Base-by-base conservation (phyloP, 1,140 invertebrate genomes). In the Bradynema listronoti region DNA sequence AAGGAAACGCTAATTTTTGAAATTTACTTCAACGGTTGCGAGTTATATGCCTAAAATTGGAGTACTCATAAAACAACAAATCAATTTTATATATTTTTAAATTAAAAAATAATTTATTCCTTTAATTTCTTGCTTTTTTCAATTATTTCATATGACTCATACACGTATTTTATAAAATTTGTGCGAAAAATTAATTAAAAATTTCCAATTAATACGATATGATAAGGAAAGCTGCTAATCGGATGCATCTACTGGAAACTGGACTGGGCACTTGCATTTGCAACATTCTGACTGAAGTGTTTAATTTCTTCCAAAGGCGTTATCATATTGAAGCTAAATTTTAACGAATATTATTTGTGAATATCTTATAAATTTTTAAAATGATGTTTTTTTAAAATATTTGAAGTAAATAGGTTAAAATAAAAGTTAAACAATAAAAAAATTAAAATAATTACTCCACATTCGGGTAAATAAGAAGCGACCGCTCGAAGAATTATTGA, bases 271-370 rank as follows among this genome's bases (percentile, higher is more conserved):
- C 46, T 47, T 29, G 66, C 61, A 2, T 36, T 46, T n/a, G 60
- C 50, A 27, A 69, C 46, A 6, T 71, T 56, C 30, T 72, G 68
- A 30, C 63, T 77, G 51, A 75, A 75, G 4, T 71, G 67, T 32
- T 76, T 77, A 33, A 76, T 76, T 63, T 71, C 68, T 41, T 76
- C 73, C 43, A 76, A 42, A 32, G 73, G 73, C 0, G 73, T 76
- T 50, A 76, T 78, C 73, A 76, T 76, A 61, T 76, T 76, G 70
- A 76, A 76, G 4, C 75, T 67, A 45, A 19, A 66, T 50, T 61
- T 5, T 5, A 34, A 58, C n/a, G 25, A 27, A 22, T 19, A 9
- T 43, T 43, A n/a, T n/a, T 11, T 11, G n/a, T 11, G n/a, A 11
- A 39, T 11, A 39, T 11, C 36, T 11, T 11, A 39, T 11, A 39